These are phyloP conservation scores for Otus sunia DNA, from an alignment of 2,113 vertebrate genomes.

Conservation along the genomic window DNA sequence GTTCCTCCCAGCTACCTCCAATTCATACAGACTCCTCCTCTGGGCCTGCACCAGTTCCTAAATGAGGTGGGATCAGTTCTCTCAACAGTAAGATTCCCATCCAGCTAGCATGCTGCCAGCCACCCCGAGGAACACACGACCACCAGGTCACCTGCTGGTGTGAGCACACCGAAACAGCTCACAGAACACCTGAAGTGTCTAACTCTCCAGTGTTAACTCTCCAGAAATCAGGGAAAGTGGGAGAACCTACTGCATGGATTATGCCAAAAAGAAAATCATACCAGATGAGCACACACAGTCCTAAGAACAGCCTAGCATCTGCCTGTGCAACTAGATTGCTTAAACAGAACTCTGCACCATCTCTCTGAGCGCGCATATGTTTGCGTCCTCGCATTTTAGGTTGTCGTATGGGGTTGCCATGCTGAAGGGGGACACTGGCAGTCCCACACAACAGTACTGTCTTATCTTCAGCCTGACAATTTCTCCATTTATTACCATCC, in stretches of 20 bases:
- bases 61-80: background rate
- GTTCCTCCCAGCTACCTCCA: background rate
- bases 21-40: background rate
- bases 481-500: background rate
- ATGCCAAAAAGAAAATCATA: background rate
- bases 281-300: background rate
- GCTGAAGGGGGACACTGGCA: background rate
- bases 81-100: background rate
- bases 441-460: background rate
- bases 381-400: background rate
- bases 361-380: background rate
- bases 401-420: background rate
- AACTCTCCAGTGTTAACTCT: background rate
- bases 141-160: background rate
- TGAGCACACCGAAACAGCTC: background rate
- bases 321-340: background rate
- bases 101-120: background rate
- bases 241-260: background rate
- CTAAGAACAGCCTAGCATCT: background rate
- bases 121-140: background rate
- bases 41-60: background rate
- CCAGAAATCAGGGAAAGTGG: background rate
- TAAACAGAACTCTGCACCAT: background rate
- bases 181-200: background rate
- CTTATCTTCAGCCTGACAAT: background rate